Evolutionary conservation across 2,797 vertebrate genomes (phyloP).

Genomic region (Hyperoplus lanceolatus): DNA sequence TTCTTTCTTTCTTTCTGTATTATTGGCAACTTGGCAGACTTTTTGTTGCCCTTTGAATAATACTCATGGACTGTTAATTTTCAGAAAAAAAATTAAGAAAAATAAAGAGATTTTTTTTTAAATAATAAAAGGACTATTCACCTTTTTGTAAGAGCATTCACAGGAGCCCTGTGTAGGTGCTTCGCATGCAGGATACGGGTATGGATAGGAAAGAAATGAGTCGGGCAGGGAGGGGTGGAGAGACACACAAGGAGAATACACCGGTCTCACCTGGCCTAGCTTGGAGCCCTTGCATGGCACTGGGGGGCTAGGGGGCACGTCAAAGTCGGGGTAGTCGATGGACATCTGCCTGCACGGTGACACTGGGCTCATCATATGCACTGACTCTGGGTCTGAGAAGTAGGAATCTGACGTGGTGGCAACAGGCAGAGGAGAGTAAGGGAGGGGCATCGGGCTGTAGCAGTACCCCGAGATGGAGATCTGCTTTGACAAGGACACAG

Average conservation of each 20-base stretch:
- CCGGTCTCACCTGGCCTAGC: constrained; percentile 83
- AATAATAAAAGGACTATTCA: constrained; percentile 42
- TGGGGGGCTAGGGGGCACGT: constrained; percentile 82
- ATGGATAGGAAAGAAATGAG: constrained; percentile 42
- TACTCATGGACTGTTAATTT: no score
- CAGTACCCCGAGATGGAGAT: constrained; percentile 86
- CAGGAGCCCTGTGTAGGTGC: constrained; percentile 66
- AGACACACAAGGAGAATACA: constrained; percentile 49
- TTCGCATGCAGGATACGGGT: constrained; percentile 64
- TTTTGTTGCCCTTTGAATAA: no score
- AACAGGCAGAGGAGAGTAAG: constrained; percentile 60
- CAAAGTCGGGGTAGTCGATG: constrained; percentile 90
- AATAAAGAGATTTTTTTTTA: no score
- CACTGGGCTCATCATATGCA: constrained; percentile 82
- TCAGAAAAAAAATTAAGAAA: no score
- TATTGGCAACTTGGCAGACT: no score
- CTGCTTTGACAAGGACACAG: constrained; percentile 86
- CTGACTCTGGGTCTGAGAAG: constrained; percentile 82
- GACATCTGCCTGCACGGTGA: constrained; percentile 94
- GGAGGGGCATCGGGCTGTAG: constrained; percentile 64
- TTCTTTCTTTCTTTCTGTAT: no score
- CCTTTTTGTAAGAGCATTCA: constrained; percentile 64
- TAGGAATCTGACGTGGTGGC: constrained; percentile 71
- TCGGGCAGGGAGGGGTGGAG: constrained; percentile 40
- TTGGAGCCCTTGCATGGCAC: constrained; percentile 70